Evolutionary conservation across 1,140 invertebrate species (phyloP), one percentile per base, ranked within the genome.

Genomic region (Drosophila truncata): DNA sequence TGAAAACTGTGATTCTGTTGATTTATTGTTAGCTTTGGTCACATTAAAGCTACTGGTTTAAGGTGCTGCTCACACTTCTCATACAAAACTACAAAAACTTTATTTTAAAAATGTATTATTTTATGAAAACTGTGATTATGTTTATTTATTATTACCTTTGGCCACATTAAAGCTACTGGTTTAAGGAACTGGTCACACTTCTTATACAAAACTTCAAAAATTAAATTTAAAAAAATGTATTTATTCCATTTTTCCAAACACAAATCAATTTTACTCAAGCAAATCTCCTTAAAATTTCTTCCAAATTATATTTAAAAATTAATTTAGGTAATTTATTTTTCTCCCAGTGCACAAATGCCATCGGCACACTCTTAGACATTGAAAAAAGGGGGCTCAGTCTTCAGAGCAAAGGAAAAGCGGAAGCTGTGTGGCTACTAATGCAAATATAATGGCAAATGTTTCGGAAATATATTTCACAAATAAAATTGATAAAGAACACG

Each of bases 401-500:
- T 65, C 18, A 9, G 39, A 27, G 18, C 59, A 47, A 70, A 49
- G 67, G 76, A 59, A 72, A 55, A 55, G 60, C 71, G 84, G 80
- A 90, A 65, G 71, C 78, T 79, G 70, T 79, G 70, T 84, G 85
- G 78, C 85, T 70, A 88, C 85, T 88, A 88, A 88, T 90, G 85
- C 85, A 88, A 88, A 88, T 88, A 88, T 90, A 88, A 88, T 88
- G 85, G 81, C 81, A 88, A 88, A 90, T 88, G 85, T 88, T 90
- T 85, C 85, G 85, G 85, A 90, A 88, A 88, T 90, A 90, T 88
- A 90, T 88, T 90, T 82, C 78, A 82, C 84, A 85, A 82, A 88
- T 88, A 88, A 88, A 88, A 88, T 90, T 90, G 85, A 85, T 90
- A 90, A 90, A 90, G 86, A 47, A 63, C 37, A 41, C n/a, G 18